Evolutionary conservation across 2,797 vertebrate genomes (phyloP).

Genomic region (Melanotaenia pygmaea): DNA sequence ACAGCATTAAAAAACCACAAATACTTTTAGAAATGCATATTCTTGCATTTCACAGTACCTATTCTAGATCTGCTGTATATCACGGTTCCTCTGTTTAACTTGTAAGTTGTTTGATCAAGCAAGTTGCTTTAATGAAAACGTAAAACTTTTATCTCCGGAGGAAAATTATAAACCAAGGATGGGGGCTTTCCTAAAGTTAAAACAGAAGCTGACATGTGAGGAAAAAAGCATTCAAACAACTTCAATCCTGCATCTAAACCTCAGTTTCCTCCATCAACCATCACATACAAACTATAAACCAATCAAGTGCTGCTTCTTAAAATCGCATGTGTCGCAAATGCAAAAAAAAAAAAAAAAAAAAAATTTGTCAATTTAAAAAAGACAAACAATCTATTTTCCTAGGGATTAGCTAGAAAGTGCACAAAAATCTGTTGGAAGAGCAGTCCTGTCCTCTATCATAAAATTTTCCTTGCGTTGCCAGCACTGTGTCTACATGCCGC

Average conservation of each 20-base stretch:
- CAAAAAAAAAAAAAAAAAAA: too few relatives aligned
- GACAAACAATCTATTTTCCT: too few relatives aligned
- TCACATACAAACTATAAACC: neutral
- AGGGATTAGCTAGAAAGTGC: neutral
- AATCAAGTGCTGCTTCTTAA: neutral
- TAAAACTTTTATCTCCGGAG: too few relatives aligned
- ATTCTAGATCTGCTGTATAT: constrained; percentile 48
- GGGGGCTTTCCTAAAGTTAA: too few relatives aligned
- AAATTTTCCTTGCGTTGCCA: constrained; percentile 22
- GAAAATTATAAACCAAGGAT: too few relatives aligned
- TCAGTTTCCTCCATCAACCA: too few relatives aligned
- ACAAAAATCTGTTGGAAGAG: neutral
- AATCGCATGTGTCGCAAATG: neutral
- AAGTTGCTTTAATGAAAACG: neutral
- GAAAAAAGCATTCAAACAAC: too few relatives aligned
- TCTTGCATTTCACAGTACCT: constrained; percentile 10
- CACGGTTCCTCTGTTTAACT: neutral
- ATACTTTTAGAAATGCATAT: constrained; percentile 11
- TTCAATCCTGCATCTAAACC: neutral
- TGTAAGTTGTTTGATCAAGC: constrained; percentile 1
- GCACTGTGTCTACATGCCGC: constrained; percentile 12
- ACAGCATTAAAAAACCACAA: constrained; percentile 40
- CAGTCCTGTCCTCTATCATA: constrained; percentile 1
- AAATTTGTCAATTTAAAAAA: neutral
- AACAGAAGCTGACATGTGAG: too few relatives aligned